Conservation (phyloP, 2,888 invertebrate species). For the Aspidiotus destructor region DNA sequence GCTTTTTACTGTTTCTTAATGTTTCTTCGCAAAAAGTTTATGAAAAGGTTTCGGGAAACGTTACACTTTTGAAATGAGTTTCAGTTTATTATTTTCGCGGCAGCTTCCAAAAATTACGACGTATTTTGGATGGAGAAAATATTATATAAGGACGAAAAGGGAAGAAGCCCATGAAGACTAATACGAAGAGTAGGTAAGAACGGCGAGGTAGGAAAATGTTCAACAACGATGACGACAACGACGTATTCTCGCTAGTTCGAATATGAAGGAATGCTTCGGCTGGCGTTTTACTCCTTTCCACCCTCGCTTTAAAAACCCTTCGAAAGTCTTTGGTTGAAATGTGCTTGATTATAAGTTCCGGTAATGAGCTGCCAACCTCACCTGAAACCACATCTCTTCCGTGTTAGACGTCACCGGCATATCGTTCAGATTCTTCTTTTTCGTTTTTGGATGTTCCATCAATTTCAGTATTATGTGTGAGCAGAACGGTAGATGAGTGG, state of each 20-base stretch:
- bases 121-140: constrained; percentile 22
- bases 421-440: constrained; percentile 24
- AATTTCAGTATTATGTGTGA: constrained; percentile 5
- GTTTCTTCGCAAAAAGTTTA: constrained; percentile 27
- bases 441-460: constrained; percentile 14
- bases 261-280: constrained; percentile 22
- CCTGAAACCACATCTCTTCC: constrained; percentile 31
- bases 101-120: constrained; percentile 29
- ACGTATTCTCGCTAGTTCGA: constrained; percentile 6
- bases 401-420: constrained; percentile 30
- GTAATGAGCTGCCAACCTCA: constrained; percentile 33
- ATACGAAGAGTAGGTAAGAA: not conserved
- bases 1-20: constrained; percentile 29
- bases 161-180: no score
- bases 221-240: constrained; percentile 4
- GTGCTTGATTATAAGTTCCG: constrained; percentile 31
- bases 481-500: not conserved
- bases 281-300: constrained; percentile 1
- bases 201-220: not conserved
- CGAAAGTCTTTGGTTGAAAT: constrained; percentile 16
- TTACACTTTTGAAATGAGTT: constrained; percentile 30
- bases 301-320: constrained; percentile 9
- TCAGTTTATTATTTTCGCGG: constrained; percentile 30
- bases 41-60: constrained; percentile 26
- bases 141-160: not conserved